phyloP scores from a whole-genome alignment of 2,113 vertebrate genomes.

The Pandion haliaetus region DNA sequence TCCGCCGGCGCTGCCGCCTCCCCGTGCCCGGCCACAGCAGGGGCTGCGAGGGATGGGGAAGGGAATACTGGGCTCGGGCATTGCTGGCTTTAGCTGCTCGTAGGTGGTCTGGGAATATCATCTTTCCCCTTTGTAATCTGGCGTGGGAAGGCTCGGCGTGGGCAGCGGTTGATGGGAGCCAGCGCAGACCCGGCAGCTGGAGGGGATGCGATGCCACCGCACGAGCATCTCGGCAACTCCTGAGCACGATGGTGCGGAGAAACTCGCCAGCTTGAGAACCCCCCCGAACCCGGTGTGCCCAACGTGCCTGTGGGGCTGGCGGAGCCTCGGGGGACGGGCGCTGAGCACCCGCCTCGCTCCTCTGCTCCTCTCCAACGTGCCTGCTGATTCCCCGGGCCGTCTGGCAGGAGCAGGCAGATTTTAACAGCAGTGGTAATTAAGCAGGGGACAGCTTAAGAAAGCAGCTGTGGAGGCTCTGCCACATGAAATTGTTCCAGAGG shows the following conservation, averaged over 20 bases:
- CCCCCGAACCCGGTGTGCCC: rapidly evolving
- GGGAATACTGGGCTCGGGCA: neutral
- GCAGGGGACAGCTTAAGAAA: neutral
- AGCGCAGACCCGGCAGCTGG: neutral
- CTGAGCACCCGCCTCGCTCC: neutral
- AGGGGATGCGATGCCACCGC: neutral
- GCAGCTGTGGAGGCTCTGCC: neutral
- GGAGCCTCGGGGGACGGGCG: rapidly evolving
- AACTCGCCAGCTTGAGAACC: neutral
- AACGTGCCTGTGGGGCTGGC: rapidly evolving
- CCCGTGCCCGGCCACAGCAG: rapidly evolving
- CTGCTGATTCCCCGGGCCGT: neutral
- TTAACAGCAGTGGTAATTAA: neutral
- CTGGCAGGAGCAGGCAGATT: neutral
- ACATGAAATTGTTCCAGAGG: neutral
- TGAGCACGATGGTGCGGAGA: neutral
- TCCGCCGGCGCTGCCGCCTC: neutral
- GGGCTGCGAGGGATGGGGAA: neutral
- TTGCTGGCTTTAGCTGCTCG: neutral
- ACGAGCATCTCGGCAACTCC: neutral
- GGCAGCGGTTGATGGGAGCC: neutral
- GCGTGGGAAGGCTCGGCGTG: rapidly evolving
- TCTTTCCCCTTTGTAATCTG: neutral
- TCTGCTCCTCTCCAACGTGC: neutral
- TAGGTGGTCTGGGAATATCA: neutral